phyloP scores from a whole-genome alignment of 2,113 vertebrate species.

The Lanius collurio region DNA sequence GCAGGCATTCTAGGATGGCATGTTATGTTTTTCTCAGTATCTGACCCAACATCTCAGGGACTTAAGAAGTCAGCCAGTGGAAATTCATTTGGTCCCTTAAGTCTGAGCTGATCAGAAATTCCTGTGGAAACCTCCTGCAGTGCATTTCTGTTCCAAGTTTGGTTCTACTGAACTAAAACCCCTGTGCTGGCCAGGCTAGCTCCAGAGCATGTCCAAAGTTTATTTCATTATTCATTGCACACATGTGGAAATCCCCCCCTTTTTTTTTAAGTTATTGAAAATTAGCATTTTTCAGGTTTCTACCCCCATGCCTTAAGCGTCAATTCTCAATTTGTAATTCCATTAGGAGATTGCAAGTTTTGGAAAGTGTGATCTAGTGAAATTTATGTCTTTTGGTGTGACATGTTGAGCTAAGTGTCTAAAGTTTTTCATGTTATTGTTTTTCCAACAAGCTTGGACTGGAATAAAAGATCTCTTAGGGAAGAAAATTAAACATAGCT shows the following conservation, averaged over 20 bases:
- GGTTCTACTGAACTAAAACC: background rate
- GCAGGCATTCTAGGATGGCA: background rate
- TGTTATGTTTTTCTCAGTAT: background rate
- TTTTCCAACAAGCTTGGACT: background rate
- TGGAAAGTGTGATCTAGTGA: background rate
- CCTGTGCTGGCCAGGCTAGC: background rate
- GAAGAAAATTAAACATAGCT: background rate
- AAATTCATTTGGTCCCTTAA: background rate
- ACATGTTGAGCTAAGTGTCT: background rate
- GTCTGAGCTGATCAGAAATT: background rate
- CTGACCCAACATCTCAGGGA: background rate
- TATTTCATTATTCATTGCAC: background rate
- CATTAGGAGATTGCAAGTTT: background rate
- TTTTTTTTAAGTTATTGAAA: background rate
- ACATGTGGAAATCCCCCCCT: background rate
- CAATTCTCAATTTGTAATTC: background rate
- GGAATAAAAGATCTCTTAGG: background rate
- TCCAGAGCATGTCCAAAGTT: background rate
- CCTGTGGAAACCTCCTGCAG: background rate
- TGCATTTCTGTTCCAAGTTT: background rate
- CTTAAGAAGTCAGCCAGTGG: background rate
- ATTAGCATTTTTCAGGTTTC: background rate
- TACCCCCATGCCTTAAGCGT: rapidly evolving
- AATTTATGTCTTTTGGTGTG: background rate
- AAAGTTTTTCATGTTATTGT: background rate